Base-by-base conservation (phyloP, 1,140 invertebrate species). In the Zophobas atratus region DNA sequence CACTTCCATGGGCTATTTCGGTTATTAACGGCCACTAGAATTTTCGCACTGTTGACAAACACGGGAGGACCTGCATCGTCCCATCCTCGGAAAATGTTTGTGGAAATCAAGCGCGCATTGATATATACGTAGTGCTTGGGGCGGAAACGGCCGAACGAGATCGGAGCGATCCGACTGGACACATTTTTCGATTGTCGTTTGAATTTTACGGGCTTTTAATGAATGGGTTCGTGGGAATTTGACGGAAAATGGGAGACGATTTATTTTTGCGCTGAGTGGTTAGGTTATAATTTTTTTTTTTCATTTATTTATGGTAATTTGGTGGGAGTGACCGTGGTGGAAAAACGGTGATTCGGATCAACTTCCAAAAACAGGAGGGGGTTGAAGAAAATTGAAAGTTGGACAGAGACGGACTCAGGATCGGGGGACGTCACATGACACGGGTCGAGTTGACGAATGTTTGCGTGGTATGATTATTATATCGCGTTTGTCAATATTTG, bases 51-150 rank as follows among this genome's bases (percentile, higher is more conserved):
- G 86, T 87, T 87, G 87, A 87, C 84, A 86, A 86, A 85, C 85
- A 85, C 86, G 87, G 86, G 86, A 87, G 83, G 85, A 85, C 86
- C 87, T 87, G 88, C 89, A 90, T 90, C 87, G 87, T 89, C 86
- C 89, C 87, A 87, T 89, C 83, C 84, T 85, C 84, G 82, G 84
- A 84, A 86, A 84, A 84, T 85, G 84, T 86, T 85, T 84, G 84
- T 84, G 83, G 82, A 86, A 86, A 84, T 84, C 84, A 84, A 85
- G 82, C 85, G 84, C 84, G 82, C 84, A 78, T 81, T 85, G 81
- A 82, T 86, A 85, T 85, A 85, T 85, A 85, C 82, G 82, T 73
- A 34, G 56, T 60, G 70, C 43, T 55, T 80, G 70, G 71, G 8
- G 1, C 56, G 56, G 56, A 60, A 39, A 39, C 2, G 72, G 20